phyloP scores from a whole-genome alignment of 2,797 vertebrate species.

The Crenuchus spilurus region DNA sequence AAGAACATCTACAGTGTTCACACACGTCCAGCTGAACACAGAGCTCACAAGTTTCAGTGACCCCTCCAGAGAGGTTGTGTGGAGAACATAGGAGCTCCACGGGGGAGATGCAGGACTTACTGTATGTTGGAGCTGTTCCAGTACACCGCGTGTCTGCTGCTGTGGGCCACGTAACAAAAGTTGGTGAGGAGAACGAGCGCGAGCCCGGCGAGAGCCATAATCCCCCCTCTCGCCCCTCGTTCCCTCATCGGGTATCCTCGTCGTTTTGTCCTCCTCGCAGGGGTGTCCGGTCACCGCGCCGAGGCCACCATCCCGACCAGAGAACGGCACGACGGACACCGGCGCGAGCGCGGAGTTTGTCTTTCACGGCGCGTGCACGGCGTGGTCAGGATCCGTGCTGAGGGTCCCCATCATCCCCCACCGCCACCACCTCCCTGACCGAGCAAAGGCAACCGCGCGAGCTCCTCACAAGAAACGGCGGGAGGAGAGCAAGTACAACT shows the following conservation, averaged over 20 bases:
- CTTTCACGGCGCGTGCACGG: not conserved
- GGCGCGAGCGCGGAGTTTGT: conserved; percentile 20
- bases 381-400: conserved; percentile 68
- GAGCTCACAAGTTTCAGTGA: no score
- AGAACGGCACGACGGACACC: conserved; percentile 47
- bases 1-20: no score
- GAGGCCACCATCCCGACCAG: conserved; percentile 75
- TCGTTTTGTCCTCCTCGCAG: conserved; percentile 55
- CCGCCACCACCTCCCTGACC: not conserved
- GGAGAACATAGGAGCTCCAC: no score
- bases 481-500: no score
- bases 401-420: conserved; percentile 49
- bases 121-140: conserved; percentile 97
- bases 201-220: conserved; percentile 78
- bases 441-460: no score
- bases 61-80: no score
- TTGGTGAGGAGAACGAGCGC: conserved; percentile 76
- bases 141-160: conserved; percentile 90
- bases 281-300: conserved; percentile 73
- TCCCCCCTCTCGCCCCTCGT: conserved; percentile 52
- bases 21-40: no score
- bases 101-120: conserved; percentile 76
- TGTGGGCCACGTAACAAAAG: conserved; percentile 76
- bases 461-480: no score
- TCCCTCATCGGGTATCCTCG: conserved; percentile 46